Evolutionary conservation across 2,113 vertebrate genomes (phyloP).

Genomic region (Nipponia nippon): DNA sequence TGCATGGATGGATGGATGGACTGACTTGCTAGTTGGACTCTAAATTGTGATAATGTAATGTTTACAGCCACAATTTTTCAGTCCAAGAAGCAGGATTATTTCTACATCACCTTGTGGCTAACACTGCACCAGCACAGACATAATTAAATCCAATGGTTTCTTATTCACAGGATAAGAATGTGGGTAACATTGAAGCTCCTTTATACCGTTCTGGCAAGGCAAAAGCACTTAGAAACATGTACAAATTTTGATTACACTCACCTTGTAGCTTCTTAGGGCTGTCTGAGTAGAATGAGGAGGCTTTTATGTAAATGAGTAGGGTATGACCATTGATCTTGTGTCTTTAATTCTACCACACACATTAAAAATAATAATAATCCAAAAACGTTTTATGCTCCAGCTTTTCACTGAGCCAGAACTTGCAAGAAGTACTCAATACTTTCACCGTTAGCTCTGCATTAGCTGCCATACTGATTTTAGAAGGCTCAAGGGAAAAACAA

Average conservation of each 20-base stretch:
- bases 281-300: background rate
- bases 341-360: background rate
- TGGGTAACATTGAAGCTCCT: background rate
- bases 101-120: background rate
- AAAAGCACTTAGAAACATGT: background rate
- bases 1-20: background rate
- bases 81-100: background rate
- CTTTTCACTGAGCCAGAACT: background rate
- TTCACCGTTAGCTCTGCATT: slow-evolving; percentile 28
- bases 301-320: background rate
- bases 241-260: background rate
- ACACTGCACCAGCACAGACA: background rate
- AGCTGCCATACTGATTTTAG: slow-evolving; percentile 67
- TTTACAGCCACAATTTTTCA: background rate
- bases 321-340: background rate
- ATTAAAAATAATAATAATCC: background rate
- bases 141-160: background rate
- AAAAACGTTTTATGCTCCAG: background rate
- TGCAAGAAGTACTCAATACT: background rate
- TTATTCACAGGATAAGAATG: background rate
- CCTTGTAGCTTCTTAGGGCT: background rate
- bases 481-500: slow-evolving; percentile 68
- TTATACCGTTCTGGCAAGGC: background rate
- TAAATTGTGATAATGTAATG: background rate
- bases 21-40: background rate